Percentiles rank a stretch among this genome's conserved stretches.
These are phyloP conservation scores for Morelia viridis DNA, from an alignment of 2,797 vertebrate species.

Conservation along the genomic window DNA sequence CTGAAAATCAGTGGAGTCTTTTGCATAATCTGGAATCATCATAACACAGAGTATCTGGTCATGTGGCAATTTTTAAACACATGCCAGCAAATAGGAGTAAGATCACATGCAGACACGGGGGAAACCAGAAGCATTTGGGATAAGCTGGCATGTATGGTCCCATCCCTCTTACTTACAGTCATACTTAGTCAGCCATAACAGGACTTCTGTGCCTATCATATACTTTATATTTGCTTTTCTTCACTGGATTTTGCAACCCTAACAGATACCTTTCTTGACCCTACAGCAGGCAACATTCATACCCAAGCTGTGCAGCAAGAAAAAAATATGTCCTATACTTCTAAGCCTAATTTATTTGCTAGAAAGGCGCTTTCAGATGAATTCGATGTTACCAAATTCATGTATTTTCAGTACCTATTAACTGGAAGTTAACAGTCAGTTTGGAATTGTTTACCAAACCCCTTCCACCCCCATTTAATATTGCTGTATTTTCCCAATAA, in stretches of 20 bases:
- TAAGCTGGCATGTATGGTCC: not conserved
- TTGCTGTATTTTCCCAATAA: slow-evolving; percentile 49
- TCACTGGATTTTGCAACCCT: slow-evolving; percentile 45
- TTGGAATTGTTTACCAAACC: slow-evolving; percentile 32
- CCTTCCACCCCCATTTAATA: slow-evolving; percentile 48
- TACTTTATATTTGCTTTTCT: slow-evolving; percentile 53
- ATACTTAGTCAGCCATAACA: not conserved
- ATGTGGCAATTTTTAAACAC: not conserved
- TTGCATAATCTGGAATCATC: not conserved
- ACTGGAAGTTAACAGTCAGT: slow-evolving; percentile 53
- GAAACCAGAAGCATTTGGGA: not conserved
- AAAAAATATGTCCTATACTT: slow-evolving; percentile 38
- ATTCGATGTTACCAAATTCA: slow-evolving; percentile 48
- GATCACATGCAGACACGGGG: not conserved
- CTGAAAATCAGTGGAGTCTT: not conserved
- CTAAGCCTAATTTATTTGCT: slow-evolving; percentile 44
- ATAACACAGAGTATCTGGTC: not conserved
- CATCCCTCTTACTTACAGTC: not conserved
- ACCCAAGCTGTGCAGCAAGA: slow-evolving; percentile 47
- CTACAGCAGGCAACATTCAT: slow-evolving; percentile 37
- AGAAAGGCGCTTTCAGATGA: slow-evolving; percentile 54
- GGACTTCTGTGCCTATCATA: slow-evolving; percentile 23
- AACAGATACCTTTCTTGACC: slow-evolving; percentile 35
- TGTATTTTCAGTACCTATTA: slow-evolving; percentile 53
- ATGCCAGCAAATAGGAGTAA: not conserved